phyloP scores from a whole-genome alignment of 2,113 vertebrate genomes.

The Lophochroa leadbeateri region DNA sequence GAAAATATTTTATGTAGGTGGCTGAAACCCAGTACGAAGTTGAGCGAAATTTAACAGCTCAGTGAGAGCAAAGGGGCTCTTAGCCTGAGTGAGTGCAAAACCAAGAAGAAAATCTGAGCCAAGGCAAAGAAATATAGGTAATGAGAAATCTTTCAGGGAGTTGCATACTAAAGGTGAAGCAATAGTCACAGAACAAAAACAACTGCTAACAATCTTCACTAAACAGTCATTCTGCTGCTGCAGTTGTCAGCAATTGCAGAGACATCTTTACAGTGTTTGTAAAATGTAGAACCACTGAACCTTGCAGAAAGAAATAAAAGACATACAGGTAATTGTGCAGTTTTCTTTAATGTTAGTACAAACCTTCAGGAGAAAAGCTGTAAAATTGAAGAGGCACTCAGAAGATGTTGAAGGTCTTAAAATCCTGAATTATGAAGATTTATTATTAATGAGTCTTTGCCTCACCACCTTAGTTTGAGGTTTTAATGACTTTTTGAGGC shows the following conservation, averaged over 20 bases:
- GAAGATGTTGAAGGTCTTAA: background rate
- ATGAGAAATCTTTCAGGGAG: background rate
- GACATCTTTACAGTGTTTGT: background rate
- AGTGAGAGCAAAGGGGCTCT: background rate
- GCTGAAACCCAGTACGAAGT: background rate
- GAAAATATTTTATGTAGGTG: background rate
- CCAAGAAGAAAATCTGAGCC: background rate
- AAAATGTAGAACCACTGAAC: background rate
- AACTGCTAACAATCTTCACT: background rate
- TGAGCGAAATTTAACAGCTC: background rate
- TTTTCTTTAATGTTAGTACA: background rate
- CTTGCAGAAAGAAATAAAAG: background rate
- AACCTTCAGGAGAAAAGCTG: background rate
- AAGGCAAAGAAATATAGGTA: background rate
- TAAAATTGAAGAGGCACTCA: background rate
- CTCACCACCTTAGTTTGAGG: background rate
- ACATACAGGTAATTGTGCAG: background rate
- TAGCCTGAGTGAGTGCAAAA: background rate
- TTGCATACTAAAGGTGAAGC: background rate
- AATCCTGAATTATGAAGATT: background rate
- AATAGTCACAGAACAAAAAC: background rate
- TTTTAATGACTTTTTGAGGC: background rate
- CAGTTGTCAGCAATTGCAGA: background rate
- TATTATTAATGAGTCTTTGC: background rate
- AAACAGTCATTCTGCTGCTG: background rate